These are phyloP conservation scores for Cyanoderma ruficeps DNA, from an alignment of 2,113 vertebrate species.

Conservation along the genomic window DNA sequence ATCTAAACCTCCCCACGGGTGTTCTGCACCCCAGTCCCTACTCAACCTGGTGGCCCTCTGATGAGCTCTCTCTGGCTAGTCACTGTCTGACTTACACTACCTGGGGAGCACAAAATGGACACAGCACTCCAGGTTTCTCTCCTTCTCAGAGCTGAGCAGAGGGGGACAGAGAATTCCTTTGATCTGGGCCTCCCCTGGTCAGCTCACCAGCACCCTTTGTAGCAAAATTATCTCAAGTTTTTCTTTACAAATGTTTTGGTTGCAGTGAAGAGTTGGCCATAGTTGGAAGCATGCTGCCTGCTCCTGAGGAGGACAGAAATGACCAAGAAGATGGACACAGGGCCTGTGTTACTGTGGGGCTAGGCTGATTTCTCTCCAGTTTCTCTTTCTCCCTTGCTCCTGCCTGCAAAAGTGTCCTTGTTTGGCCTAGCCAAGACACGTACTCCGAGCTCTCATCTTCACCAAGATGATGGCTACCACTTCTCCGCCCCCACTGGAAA, in stretches of 20 bases:
- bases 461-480: neutral
- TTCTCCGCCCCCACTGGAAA: neutral
- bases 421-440: neutral
- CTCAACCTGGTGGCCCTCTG: neutral
- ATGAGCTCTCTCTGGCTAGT: neutral
- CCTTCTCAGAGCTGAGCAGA: neutral
- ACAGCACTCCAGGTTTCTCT: neutral
- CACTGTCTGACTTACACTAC: neutral
- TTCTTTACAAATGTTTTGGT: neutral
- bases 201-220: neutral
- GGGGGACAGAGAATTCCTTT: neutral
- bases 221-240: neutral
- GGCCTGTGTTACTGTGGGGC: neutral
- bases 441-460: neutral
- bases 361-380: neutral
- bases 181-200: accelerated
- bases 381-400: neutral
- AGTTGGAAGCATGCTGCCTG: neutral
- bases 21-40: neutral
- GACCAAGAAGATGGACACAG: neutral
- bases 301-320: neutral
- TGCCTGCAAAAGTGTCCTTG: neutral
- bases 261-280: neutral
- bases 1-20: neutral
- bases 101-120: neutral